Evolutionary conservation across 2,888 invertebrate species (phyloP).

Genomic region (Drosophila algonquin): DNA sequence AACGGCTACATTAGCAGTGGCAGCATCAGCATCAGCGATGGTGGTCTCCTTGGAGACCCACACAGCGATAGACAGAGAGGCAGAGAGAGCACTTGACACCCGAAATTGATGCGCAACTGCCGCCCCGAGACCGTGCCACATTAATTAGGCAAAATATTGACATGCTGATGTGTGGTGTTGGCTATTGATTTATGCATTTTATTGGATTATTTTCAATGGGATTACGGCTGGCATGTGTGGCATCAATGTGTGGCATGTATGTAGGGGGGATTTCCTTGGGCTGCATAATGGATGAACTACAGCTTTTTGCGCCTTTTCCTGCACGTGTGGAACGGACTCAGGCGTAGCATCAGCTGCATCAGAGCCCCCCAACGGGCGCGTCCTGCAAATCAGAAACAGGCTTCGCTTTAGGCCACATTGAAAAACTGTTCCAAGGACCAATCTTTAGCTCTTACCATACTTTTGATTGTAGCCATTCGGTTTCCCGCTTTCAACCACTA

Average conservation of each 20-base stretch:
- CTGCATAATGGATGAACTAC: neutral
- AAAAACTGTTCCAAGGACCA: constrained; percentile 8
- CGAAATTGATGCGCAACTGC: constrained; percentile 69
- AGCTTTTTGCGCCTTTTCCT: neutral
- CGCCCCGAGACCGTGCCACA: constrained; percentile 59
- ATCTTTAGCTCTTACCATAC: constrained; percentile 22
- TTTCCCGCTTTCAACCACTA: neutral
- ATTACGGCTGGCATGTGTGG: constrained; percentile 14
- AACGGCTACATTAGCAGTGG: constrained; percentile 60
- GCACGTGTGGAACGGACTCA: constrained; percentile 36
- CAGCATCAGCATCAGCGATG: constrained; percentile 39
- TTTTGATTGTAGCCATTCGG: neutral
- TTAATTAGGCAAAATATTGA: constrained; percentile 77
- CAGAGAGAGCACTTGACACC: constrained; percentile 65
- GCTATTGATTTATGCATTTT: constrained; percentile 67
- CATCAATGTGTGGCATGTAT: neutral
- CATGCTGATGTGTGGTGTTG: constrained; percentile 59
- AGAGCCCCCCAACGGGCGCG: constrained; percentile 51
- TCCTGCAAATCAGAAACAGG: constrained; percentile 37
- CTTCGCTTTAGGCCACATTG: constrained; percentile 33
- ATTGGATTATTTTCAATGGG: constrained; percentile 40
- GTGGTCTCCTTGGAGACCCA: constrained; percentile 64
- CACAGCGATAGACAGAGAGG: constrained; percentile 35
- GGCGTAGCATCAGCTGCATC: constrained; percentile 51
- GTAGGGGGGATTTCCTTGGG: neutral